Evolutionary conservation across 2,797 vertebrate genomes (phyloP).

Genomic region (Phalloptychus januarius): DNA sequence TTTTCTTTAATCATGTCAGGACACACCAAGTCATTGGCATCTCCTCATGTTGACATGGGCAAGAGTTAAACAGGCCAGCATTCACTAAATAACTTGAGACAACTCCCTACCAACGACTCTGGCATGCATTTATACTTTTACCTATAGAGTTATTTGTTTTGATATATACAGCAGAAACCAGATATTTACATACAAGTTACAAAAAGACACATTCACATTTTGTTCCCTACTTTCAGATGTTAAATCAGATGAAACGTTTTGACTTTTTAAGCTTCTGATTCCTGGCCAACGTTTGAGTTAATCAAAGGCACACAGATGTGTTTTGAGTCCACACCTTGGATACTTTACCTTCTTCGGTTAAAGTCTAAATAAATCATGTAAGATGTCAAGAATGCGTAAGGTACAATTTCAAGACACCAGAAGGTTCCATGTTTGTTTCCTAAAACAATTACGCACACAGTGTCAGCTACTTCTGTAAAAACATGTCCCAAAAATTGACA

Average conservation of each 20-base stretch:
- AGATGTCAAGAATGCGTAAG: background rate
- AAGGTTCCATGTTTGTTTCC: background rate
- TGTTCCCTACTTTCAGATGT: background rate
- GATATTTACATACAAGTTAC: background rate
- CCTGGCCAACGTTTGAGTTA: background rate
- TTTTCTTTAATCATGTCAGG: slow-evolving; percentile 65
- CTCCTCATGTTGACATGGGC: slow-evolving; percentile 35
- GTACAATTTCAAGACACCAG: background rate
- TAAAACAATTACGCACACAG: background rate
- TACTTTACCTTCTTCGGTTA: background rate
- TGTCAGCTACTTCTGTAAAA: background rate
- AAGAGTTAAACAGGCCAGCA: slow-evolving; percentile 35
- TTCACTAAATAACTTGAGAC: slow-evolving; percentile 58
- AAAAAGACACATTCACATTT: background rate
- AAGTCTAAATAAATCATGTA: background rate
- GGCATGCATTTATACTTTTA: slow-evolving; percentile 41
- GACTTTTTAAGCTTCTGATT: background rate
- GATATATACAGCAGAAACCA: slow-evolving; percentile 1
- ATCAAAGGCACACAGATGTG: background rate
- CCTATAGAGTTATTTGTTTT: slow-evolving; percentile 39
- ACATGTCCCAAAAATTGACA: background rate
- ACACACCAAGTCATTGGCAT: slow-evolving; percentile 52
- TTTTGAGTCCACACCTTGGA: background rate
- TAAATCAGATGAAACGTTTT: background rate
- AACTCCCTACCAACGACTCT: slow-evolving; percentile 35